Base-by-base conservation (phyloP, 2,888 invertebrate genomes). In the Octodonta nipae region DNA sequence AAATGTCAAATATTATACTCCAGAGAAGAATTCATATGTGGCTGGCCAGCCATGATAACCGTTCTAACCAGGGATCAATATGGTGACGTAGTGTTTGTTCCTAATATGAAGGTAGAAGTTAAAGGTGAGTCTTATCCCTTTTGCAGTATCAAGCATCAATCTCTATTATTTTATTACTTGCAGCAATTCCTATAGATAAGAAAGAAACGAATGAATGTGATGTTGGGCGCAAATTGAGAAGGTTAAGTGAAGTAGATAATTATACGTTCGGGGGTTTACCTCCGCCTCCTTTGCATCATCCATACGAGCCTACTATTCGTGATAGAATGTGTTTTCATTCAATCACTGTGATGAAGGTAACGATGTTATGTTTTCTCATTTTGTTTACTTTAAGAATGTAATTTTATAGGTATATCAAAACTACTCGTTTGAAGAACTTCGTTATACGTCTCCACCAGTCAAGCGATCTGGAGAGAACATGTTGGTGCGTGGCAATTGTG, bases 271-370 rank as follows among this genome's bases (percentile, higher is more conserved):
- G 80, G 36, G 69, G 80, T 36, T 56, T 66, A 42, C 70, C 75
- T 1, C 70, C 72, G 27, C 78, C 75, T 5, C 64, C 74, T 4
- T 66, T 82, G 12, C 78, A 81, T 45, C 68, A 71, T 10, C 71
- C 78, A 0, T 93, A 88, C 63, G 84, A 88, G 58, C 78, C 87
- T 1, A 87, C 88, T 0, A 69, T 84, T 29, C 79, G 81, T 50
- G 91, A 93, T 51, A 86, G 82, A 60, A 87, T 87, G 78, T 78
- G 84, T 54, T 96, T 89, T 64, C 85, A 91, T 62, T 82, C 92
- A 15, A 91, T 96, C 44, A 86, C 87, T 8, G 85, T 92, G 60
- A 93, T 95, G 91, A 87, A 87, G 71, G 81, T 42, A 13, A n/a
- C n/a, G n/a, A n/a, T n/a, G n/a, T n/a, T n/a, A n/a, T n/a, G n/a